A percentile compares a stretch with the other conserved stretches of the same genome.
These are phyloP conservation scores for Noctua pronuba DNA, from an alignment of 2,888 invertebrate genomes.

Conservation along the genomic window DNA sequence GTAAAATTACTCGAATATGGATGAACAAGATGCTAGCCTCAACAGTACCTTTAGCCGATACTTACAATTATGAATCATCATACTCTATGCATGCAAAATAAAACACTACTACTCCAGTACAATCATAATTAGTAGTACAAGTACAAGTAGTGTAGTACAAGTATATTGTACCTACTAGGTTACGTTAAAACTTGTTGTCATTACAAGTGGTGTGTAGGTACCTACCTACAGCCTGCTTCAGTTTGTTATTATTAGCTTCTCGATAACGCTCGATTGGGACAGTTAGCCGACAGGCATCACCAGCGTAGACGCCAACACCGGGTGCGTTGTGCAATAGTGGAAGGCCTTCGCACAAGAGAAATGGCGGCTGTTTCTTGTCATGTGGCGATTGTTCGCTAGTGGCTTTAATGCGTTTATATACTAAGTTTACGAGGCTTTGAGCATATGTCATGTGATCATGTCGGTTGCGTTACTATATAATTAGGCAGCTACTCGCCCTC, in stretches of 20 bases:
- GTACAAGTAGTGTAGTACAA: too few relatives aligned
- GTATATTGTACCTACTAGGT: neutral
- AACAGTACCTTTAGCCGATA: neutral
- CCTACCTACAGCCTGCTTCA: slow-evolving; percentile 14
- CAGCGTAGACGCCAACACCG: slow-evolving; percentile 72
- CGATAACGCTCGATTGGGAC: slow-evolving; percentile 64
- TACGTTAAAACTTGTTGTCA: slow-evolving; percentile 23
- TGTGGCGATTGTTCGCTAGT: slow-evolving; percentile 79
- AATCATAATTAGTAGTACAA: too few relatives aligned
- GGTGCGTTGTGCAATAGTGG: slow-evolving; percentile 83
- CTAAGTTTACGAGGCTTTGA: slow-evolving; percentile 72
- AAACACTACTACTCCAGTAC: neutral
- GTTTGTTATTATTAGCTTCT: slow-evolving; percentile 50
- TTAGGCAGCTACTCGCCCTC: slow-evolving; percentile 25
- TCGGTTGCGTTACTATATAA: neutral
- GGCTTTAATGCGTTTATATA: slow-evolving; percentile 74
- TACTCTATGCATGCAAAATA: neutral
- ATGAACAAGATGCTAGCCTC: neutral
- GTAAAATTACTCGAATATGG: neutral
- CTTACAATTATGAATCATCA: neutral
- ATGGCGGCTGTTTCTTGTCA: slow-evolving; percentile 86
- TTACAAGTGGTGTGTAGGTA: neutral
- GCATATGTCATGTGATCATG: slow-evolving; percentile 57
- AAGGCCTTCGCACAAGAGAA: slow-evolving; percentile 87
- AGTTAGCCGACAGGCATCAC: slow-evolving; percentile 66